Evolutionary conservation across 2,113 vertebrate species (phyloP), one percentile per base, ranked within the genome.

Genomic region (Eublepharis macularius): DNA sequence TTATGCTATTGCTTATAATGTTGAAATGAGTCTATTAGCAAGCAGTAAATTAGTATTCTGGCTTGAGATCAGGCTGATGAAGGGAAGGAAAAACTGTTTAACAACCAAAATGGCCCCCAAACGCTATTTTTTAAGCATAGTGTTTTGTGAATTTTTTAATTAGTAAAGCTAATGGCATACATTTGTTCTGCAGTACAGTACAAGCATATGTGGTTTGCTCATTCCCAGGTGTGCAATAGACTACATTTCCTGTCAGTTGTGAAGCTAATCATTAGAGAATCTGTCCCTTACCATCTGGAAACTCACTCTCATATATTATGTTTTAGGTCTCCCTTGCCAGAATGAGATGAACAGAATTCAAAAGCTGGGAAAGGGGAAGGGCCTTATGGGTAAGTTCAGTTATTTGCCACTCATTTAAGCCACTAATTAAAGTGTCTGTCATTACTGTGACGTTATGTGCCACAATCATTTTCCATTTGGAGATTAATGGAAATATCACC

Each of bases 261-360:
- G 84, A 92, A 93, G 90, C 88, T 94, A 90, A 65, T 96, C 95
- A 94, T 93, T 95, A 91, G 91, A 91, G 89, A 94, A 84, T 57
- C 92, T 95, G 90, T 91, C 88, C 90, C 0, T 0, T 21, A 89
- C 96, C 96, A 96, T 96, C 95, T 96, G 96, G 96, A 96, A 95
- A 94, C 89, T 95, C 92, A 96, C 93, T 86, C 91, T 88, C 83
- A 60, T 91, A 83, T 88, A 80, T 96, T 96, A 88, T 95, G 87
- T 95, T 96, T 94, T 91, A 99, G 98, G 98, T 93, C 96, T 98
- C 95, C 98, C 98, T 43, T 99, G 98, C 96, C 98, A 98, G 95
- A 98, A 97, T 80, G 98, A 98, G 95, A 98, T 98, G 97, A 99
- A 96, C 96, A 98, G 96, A 96, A 98, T 99, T 96, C 98, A 98